These are phyloP conservation scores for Procavia capensis DNA, from an alignment of 2,113 vertebrate species.

Conservation along the genomic window DNA sequence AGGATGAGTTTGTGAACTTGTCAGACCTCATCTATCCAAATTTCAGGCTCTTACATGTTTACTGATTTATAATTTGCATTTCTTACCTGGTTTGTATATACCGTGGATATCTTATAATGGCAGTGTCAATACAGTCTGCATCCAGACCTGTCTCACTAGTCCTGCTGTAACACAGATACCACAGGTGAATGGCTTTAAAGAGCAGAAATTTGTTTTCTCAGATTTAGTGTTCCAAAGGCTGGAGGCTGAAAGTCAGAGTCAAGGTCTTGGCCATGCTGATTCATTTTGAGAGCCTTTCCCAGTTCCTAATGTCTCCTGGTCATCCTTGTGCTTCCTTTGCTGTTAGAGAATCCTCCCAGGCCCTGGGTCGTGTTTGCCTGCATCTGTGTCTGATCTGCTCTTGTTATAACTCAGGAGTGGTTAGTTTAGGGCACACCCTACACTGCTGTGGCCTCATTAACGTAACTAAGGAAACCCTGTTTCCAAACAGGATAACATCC, in stretches of 20 bases:
- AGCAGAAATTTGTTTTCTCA: neutral
- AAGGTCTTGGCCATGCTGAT: neutral
- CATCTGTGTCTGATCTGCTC: neutral
- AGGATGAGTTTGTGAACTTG: no score
- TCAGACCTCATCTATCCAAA: no score
- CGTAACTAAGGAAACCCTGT: neutral
- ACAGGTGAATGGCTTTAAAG: no score
- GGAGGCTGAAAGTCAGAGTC: neutral
- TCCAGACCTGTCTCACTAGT: neutral
- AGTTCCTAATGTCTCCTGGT: neutral
- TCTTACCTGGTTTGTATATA: neutral
- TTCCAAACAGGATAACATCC: neutral
- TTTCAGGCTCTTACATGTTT: neutral
- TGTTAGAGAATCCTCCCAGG: neutral
- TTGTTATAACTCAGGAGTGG: neutral
- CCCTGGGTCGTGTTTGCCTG: neutral
- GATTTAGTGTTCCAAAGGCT: neutral
- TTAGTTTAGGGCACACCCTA: neutral
- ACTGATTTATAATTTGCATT: neutral
- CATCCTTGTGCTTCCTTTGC: neutral
- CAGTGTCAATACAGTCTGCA: neutral
- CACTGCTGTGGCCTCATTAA: neutral
- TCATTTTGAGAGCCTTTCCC: neutral
- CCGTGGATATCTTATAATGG: neutral
- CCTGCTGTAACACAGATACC: no score